phyloP scores from a whole-genome alignment of 1,140 invertebrate species.

The Lepidostoma basale region DNA sequence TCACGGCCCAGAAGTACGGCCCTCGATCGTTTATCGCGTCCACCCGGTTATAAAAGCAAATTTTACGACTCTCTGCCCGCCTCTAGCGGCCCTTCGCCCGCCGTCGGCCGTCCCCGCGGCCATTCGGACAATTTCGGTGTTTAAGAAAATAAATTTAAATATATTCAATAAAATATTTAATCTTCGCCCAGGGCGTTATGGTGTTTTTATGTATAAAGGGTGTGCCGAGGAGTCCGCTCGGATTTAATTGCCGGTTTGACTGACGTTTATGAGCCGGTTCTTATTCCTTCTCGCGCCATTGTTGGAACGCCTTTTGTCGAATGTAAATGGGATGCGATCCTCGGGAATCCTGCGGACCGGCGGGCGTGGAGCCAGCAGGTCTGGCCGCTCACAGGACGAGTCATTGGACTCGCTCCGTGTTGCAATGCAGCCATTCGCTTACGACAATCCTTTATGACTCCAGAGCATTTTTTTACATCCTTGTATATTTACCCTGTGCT shows the following conservation, averaged over 20 bases:
- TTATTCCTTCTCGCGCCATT: constrained; percentile 32
- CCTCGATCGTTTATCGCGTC: constrained; percentile 32
- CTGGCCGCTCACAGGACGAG: background rate
- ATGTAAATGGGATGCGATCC: constrained; percentile 15
- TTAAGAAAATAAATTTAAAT: constrained; percentile 44
- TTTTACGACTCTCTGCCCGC: constrained; percentile 30
- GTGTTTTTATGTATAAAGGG: constrained; percentile 41
- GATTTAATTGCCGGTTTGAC: constrained; percentile 45
- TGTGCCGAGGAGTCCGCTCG: constrained; percentile 36
- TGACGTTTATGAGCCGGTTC: constrained; percentile 42
- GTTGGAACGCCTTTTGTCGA: constrained; percentile 8
- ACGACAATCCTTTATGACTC: no score
- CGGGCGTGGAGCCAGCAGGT: constrained; percentile 3
- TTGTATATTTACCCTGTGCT: no score
- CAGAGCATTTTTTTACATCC: no score
- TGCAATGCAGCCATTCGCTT: no score
- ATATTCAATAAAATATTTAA: constrained; percentile 47
- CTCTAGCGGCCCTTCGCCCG: constrained; percentile 12
- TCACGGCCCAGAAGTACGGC: constrained; percentile 20
- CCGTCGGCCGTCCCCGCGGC: background rate
- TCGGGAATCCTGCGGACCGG: background rate
- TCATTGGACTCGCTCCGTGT: no score
- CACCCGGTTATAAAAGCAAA: constrained; percentile 30
- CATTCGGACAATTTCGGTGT: constrained; percentile 24
- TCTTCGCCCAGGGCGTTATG: constrained; percentile 42